A percentile compares a stretch with the other conserved stretches of the same genome.
Evolutionary conservation across 1,140 invertebrate genomes (phyloP).

Genomic region (Bicyclus anynana): DNA sequence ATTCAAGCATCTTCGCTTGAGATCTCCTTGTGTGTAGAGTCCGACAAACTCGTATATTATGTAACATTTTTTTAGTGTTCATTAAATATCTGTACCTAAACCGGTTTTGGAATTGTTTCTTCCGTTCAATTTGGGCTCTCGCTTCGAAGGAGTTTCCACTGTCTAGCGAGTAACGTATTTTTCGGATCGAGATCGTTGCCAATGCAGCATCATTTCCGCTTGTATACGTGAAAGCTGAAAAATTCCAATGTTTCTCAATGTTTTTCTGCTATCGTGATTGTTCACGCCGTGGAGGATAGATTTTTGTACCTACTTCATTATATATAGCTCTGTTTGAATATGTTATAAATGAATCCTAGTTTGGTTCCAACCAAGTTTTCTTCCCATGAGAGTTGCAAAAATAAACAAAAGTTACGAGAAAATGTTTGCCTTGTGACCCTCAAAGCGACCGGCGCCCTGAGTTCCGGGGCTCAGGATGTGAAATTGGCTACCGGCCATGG

Average conservation of each 20-base stretch:
- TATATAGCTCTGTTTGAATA: too few species aligned
- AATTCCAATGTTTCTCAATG: background rate
- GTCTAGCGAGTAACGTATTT: conserved; percentile 10
- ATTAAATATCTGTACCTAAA: conserved; percentile 24
- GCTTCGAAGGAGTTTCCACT: conserved; percentile 14
- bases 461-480: too few species aligned
- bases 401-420: too few species aligned
- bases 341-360: too few species aligned
- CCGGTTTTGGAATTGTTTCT: conserved; percentile 17
- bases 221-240: conserved; percentile 6
- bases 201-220: conserved; percentile 8
- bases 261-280: too few species aligned
- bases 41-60: conserved; percentile 9
- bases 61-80: conserved; percentile 24
- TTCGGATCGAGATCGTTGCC: conserved; percentile 5
- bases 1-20: background rate
- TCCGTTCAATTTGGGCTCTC: conserved; percentile 15
- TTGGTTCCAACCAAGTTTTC: too few species aligned
- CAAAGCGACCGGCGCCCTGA: too few species aligned
- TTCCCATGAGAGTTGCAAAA: too few species aligned
- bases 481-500: too few species aligned
- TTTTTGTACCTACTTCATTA: too few species aligned
- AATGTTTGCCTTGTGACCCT: too few species aligned
- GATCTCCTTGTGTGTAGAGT: conserved; percentile 6
- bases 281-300: too few species aligned